Conservation (phyloP, 2,888 invertebrate genomes). For the Lymantria dispar region DNA sequence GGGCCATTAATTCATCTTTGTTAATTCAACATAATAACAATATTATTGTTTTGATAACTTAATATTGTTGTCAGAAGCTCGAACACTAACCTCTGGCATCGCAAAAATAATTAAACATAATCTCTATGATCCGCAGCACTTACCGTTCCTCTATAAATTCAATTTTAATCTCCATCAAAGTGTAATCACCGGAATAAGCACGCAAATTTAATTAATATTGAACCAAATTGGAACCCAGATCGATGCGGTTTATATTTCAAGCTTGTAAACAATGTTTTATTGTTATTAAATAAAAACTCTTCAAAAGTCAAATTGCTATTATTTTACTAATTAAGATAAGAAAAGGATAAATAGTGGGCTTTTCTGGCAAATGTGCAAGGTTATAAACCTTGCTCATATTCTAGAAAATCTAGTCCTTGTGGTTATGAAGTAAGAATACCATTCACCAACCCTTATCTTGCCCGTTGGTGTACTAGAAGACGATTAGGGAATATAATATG, state of each 20-base stretch:
- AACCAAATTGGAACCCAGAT: constrained; percentile 18
- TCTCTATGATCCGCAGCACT: neutral
- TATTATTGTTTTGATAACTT: neutral
- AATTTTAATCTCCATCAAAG: constrained; percentile 10
- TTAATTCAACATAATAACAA: neutral
- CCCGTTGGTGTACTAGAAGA: no score
- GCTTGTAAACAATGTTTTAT: constrained; percentile 4
- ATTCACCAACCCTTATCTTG: no score
- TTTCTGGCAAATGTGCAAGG: neutral
- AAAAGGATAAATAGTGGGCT: no score
- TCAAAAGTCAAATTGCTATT: no score
- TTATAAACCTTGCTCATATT: no score
- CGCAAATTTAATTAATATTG: constrained; percentile 25
- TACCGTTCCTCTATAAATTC: constrained; percentile 1
- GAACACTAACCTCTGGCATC: neutral
- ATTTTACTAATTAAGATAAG: no score
- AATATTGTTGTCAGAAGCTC: neutral
- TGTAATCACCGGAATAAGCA: constrained; percentile 23
- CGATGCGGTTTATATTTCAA: constrained; percentile 23
- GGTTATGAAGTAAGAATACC: no score
- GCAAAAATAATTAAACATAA: constrained; percentile 5
- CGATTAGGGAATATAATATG: no score
- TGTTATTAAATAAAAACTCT: neutral
- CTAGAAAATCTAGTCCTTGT: no score
- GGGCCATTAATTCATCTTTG: neutral